These are phyloP conservation scores for Drosophila micromelanica DNA, from an alignment of 1,140 invertebrate genomes.

Conservation along the genomic window DNA sequence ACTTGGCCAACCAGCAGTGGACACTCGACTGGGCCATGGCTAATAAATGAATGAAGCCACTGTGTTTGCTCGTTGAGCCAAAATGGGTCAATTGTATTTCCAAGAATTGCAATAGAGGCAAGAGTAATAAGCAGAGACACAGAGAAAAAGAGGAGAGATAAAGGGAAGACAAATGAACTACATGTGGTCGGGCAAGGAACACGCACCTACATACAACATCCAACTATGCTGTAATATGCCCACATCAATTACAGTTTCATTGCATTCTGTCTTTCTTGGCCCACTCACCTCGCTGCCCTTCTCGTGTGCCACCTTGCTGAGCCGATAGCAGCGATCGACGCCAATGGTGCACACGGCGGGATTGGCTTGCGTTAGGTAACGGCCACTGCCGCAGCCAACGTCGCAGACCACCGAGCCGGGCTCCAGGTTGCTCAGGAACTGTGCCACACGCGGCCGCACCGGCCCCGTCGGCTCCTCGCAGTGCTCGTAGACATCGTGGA, in stretches of 20 bases:
- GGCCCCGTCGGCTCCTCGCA: slow-evolving; percentile 90
- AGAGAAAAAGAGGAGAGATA: background rate
- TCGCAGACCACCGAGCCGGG: slow-evolving; percentile 96
- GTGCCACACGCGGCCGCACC: slow-evolving; percentile 92
- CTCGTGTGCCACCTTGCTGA: slow-evolving; percentile 91
- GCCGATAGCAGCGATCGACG: slow-evolving; percentile 92
- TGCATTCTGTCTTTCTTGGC: slow-evolving; percentile 3
- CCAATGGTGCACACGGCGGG: slow-evolving; percentile 94
- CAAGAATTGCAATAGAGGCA: slow-evolving; percentile 32
- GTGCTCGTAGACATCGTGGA: slow-evolving; percentile 97
- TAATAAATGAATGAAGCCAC: slow-evolving; percentile 39
- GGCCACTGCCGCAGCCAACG: slow-evolving; percentile 97
- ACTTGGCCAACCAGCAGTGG: slow-evolving; percentile 22
- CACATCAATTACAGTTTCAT: slow-evolving; percentile 52
- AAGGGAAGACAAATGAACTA: slow-evolving; percentile 11
- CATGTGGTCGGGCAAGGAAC: slow-evolving; percentile 13
- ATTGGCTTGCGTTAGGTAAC: slow-evolving; percentile 93
- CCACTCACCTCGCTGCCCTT: slow-evolving; percentile 91
- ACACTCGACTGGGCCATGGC: slow-evolving; percentile 19
- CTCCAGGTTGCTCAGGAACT: slow-evolving; percentile 94
- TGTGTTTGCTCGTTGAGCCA: slow-evolving; percentile 45
- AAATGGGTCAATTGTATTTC: slow-evolving; percentile 75
- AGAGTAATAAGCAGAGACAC: background rate
- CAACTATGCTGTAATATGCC: slow-evolving; percentile 28
- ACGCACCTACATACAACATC: slow-evolving; percentile 8